A percentile compares a stretch with the other conserved stretches of the same genome.
Evolutionary conservation across 2,113 vertebrate genomes (phyloP).

Genomic region (Odobenus rosmarus): DNA sequence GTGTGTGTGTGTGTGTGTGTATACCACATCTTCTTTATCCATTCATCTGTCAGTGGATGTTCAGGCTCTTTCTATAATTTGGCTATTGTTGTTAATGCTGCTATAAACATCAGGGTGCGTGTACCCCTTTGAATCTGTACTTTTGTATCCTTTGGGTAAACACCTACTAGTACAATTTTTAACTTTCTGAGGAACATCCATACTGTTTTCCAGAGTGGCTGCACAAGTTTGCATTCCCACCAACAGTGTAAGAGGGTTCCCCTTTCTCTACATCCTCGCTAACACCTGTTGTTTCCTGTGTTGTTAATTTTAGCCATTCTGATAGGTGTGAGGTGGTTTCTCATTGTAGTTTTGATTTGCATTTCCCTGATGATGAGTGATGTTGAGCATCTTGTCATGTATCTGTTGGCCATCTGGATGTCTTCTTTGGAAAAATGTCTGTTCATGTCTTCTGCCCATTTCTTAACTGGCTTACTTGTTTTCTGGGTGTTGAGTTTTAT

Average conservation of each 20-base stretch:
- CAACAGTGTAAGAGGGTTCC: not conserved
- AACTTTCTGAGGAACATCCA: not conserved
- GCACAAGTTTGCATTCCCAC: not conserved
- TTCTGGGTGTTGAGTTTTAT: not conserved
- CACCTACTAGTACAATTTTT: not conserved
- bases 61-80: not conserved
- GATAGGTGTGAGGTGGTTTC: not conserved
- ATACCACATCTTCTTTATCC: not conserved
- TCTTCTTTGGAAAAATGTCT: not conserved
- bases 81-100: not conserved
- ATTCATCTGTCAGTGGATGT: not conserved
- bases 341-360: not conserved
- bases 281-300: not conserved
- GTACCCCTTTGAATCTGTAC: not conserved
- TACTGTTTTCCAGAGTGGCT: not conserved
- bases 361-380: not conserved
- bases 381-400: not conserved
- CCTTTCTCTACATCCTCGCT: not conserved
- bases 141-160: not conserved
- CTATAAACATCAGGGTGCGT: not conserved
- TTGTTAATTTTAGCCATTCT: not conserved
- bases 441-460: not conserved
- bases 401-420: not conserved
- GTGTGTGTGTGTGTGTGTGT: no score
- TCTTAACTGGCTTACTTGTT: not conserved